These are phyloP conservation scores for Hedya salicella DNA, from an alignment of 2,888 invertebrate genomes.

Conservation along the genomic window DNA sequence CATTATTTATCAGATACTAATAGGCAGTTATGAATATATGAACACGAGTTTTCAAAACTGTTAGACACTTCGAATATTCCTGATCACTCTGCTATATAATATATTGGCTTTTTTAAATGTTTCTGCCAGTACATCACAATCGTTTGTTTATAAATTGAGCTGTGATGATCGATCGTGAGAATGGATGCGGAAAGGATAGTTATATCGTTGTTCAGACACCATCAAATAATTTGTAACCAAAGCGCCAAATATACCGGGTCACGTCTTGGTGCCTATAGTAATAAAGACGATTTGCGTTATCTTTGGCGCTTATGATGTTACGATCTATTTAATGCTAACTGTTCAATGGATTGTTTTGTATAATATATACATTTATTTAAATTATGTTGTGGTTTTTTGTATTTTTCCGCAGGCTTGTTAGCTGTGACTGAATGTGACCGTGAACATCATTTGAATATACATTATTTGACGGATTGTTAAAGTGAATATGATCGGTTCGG, in stretches of 20 bases:
- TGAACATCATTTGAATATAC: neutral
- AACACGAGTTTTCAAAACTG: neutral
- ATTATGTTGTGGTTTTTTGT: constrained; percentile 6
- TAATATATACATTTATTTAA: constrained; percentile 4
- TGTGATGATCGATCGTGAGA: neutral
- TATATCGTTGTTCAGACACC: constrained; percentile 4
- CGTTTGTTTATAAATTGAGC: neutral
- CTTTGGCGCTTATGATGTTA: too few relatives aligned
- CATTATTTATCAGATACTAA: neutral
- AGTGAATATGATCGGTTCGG: too few relatives aligned
- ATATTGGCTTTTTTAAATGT: neutral
- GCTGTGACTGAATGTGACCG: neutral
- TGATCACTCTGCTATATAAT: neutral
- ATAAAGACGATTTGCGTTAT: too few relatives aligned
- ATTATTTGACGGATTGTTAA: neutral
- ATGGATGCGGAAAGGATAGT: constrained; percentile 4
- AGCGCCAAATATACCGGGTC: too few relatives aligned
- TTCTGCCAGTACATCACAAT: neutral
- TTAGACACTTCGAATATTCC: neutral
- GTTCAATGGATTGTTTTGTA: neutral
- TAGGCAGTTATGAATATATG: too few relatives aligned
- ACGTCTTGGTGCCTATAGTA: too few relatives aligned
- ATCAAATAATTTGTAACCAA: too few relatives aligned
- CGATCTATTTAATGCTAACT: too few relatives aligned
- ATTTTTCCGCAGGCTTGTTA: neutral